Conservation (phyloP, 2,113 vertebrate species). For the Gallinago paraguaiae region DNA sequence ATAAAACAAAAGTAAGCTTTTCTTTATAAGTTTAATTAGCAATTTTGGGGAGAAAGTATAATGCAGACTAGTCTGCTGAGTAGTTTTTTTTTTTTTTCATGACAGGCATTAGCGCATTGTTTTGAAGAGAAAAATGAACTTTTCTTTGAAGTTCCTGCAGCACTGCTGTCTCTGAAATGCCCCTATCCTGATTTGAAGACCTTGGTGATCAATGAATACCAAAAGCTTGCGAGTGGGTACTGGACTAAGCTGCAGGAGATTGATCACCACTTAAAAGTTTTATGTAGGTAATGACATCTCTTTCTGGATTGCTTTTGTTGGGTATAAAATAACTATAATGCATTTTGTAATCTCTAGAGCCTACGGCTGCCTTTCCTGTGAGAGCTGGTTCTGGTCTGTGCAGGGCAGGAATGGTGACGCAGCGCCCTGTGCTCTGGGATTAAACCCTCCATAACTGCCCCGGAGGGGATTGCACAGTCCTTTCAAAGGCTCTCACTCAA, state of each 20-base stretch:
- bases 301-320: not conserved
- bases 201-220: constrained; percentile 80
- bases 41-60: not conserved
- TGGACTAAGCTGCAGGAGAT: constrained; percentile 72
- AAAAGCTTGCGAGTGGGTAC: constrained; percentile 77
- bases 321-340: not conserved
- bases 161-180: constrained; percentile 81
- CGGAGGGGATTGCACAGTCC: not conserved
- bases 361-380: not conserved
- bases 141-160: constrained; percentile 72
- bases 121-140: constrained; percentile 54
- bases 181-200: constrained; percentile 83
- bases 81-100: not conserved
- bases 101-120: constrained; percentile 33
- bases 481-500: not conserved
- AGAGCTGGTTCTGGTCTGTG: not conserved
- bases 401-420: not conserved
- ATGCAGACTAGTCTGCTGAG: not conserved
- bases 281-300: constrained; percentile 74
- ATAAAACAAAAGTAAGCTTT: constrained; percentile 76
- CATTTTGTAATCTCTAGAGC: not conserved
- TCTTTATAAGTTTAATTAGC: not conserved
- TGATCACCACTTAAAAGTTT: constrained; percentile 71
- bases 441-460: not conserved
- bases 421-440: not conserved